Conservation (phyloP, 2,797 vertebrate genomes). For the Eulemur rubriventer region DNA sequence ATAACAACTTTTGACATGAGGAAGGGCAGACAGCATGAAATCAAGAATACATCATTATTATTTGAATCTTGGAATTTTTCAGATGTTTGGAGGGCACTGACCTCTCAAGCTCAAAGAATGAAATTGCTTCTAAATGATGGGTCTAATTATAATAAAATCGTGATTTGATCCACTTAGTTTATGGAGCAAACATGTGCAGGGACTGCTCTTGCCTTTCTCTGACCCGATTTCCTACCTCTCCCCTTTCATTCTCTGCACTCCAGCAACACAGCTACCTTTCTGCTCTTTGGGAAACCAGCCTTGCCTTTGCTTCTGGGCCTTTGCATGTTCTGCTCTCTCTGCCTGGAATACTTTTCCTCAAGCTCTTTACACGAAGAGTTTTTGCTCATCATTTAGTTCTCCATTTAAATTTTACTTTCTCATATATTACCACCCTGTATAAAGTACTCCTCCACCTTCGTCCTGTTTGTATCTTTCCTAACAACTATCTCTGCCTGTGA, state of each 20-base stretch:
- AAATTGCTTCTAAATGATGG: background rate
- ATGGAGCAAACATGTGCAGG: background rate
- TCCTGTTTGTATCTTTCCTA: background rate
- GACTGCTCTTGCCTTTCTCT: background rate
- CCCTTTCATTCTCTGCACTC: background rate
- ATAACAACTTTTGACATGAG: background rate
- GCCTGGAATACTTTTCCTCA: background rate
- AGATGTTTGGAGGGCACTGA: background rate
- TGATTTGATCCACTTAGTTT: background rate
- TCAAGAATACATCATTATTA: background rate
- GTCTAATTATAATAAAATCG: conserved; percentile 8
- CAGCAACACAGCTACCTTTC: background rate
- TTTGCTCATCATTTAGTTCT: background rate
- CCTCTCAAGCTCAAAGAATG: background rate
- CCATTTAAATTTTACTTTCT: background rate
- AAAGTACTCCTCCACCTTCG: background rate
- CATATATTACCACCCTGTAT: background rate
- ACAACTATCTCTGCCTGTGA: background rate
- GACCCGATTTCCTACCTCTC: background rate
- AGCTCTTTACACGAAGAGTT: background rate
- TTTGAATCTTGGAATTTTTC: background rate
- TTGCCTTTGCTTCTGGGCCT: background rate
- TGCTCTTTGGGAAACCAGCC: background rate
- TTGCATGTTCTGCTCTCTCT: background rate
- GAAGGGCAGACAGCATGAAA: background rate